Evolutionary conservation across 2,888 invertebrate species (phyloP).

Genomic region (Macaria notata): DNA sequence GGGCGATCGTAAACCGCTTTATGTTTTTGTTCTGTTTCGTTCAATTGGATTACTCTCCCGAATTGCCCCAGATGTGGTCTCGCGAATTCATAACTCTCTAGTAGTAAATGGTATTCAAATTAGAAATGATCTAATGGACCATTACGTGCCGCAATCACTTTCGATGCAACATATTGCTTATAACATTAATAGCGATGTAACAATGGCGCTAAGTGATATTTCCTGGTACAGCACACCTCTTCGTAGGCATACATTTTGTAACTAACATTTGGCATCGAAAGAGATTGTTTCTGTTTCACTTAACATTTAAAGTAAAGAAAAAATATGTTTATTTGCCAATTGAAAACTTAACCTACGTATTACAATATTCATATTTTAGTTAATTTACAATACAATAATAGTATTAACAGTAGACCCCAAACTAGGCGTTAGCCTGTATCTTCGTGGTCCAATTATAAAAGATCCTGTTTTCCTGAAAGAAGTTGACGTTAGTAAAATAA

Average conservation of each 20-base stretch:
- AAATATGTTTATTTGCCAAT: no score
- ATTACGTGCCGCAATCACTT: constrained; percentile 35
- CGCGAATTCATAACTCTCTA: constrained; percentile 55
- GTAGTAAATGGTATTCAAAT: constrained; percentile 49
- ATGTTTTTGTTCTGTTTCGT: constrained; percentile 73
- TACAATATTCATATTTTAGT: no score
- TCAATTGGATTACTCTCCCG: constrained; percentile 67
- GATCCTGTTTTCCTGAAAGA: no score
- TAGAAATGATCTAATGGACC: constrained; percentile 48
- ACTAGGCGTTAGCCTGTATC: no score
- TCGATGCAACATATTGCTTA: constrained; percentile 24
- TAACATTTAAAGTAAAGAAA: no score
- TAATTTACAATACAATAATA: no score
- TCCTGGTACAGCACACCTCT: background rate
- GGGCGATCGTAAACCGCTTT: constrained; percentile 77
- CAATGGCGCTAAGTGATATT: constrained; percentile 8
- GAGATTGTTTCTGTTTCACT: no score
- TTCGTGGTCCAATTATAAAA: no score
- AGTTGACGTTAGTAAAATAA: no score
- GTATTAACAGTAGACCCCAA: no score
- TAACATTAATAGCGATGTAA: constrained; percentile 14
- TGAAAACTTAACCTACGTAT: no score
- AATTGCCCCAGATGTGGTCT: constrained; percentile 70
- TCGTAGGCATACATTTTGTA: background rate
- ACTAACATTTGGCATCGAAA: no score